A percentile compares a stretch with the other conserved stretches of the same genome.
Evolutionary conservation across 1,140 invertebrate genomes (phyloP).

Genomic region (Periplaneta americana): DNA sequence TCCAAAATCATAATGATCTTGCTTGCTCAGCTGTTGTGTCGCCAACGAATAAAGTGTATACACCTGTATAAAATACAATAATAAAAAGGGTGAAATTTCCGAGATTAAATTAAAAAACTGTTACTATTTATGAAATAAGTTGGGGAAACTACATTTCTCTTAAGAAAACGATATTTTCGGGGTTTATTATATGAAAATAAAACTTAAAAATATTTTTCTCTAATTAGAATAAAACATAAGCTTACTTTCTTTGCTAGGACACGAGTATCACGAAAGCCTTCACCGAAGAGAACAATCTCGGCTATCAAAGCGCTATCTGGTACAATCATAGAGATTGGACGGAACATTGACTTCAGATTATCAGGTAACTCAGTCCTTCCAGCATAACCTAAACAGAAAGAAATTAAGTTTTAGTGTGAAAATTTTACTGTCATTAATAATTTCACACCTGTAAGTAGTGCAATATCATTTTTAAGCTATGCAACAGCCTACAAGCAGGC

Average conservation of each 20-base stretch:
- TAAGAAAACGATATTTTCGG: not conserved
- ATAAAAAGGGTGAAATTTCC: not conserved
- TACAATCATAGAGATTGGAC: constrained; percentile 93
- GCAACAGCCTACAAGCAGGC: too few relatives aligned
- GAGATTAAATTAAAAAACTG: not conserved
- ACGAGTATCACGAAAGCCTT: constrained; percentile 76
- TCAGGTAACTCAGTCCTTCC: constrained; percentile 85
- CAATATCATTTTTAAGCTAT: too few relatives aligned
- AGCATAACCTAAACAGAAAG: constrained; percentile 56
- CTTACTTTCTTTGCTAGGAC: constrained; percentile 47
- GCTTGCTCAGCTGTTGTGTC: constrained; percentile 68
- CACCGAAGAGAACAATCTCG: constrained; percentile 82
- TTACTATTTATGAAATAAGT: not conserved
- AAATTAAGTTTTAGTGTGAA: not conserved
- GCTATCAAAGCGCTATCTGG: constrained; percentile 85
- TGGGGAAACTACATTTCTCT: too few relatives aligned
- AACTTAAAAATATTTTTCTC: not conserved
- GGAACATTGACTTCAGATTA: constrained; percentile 88
- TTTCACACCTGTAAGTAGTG: too few relatives aligned
- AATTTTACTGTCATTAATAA: not conserved
- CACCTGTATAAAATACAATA: constrained; percentile 37
- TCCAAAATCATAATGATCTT: constrained; percentile 85
- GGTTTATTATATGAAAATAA: not conserved
- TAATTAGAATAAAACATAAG: not conserved
- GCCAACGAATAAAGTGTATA: constrained; percentile 66